These are phyloP conservation scores for Phocoena sinus DNA, from an alignment of 2,113 vertebrate species.

Conservation along the genomic window DNA sequence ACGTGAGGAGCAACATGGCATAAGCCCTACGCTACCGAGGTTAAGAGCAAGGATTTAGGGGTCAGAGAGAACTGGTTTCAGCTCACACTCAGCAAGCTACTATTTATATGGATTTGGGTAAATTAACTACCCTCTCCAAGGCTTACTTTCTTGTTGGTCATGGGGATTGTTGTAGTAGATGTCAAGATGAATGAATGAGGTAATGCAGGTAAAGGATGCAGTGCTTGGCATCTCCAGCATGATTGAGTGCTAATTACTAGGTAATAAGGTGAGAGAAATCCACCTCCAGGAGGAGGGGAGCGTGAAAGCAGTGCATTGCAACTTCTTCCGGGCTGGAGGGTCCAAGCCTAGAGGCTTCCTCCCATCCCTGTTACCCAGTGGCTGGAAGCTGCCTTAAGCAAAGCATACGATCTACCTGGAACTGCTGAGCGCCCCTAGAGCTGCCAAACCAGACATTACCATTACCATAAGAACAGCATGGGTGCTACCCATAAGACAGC, in stretches of 20 bases:
- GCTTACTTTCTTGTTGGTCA: background rate
- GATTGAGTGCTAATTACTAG: background rate
- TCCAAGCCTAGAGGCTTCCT: conserved; percentile 58
- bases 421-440: conserved; percentile 73
- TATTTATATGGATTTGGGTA: background rate
- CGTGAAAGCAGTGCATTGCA: background rate
- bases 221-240: background rate
- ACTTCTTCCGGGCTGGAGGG: background rate
- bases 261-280: background rate
- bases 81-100: background rate
- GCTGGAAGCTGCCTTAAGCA: conserved; percentile 68
- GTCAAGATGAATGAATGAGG: background rate
- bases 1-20: background rate
- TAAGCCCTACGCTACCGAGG: background rate
- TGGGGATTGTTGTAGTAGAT: background rate
- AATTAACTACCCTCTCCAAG: background rate
- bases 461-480: conserved; percentile 70
- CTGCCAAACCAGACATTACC: conserved; percentile 77
- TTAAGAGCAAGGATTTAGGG: background rate
- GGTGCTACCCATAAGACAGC: conserved; percentile 39
- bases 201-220: background rate
- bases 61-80: background rate
- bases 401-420: conserved; percentile 66
- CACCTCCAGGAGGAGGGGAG: background rate
- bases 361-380: conserved; percentile 68